Evolutionary conservation across 2,888 invertebrate genomes (phyloP), one percentile per base, ranked within the genome.

Genomic region (Achlya flavicornis): DNA sequence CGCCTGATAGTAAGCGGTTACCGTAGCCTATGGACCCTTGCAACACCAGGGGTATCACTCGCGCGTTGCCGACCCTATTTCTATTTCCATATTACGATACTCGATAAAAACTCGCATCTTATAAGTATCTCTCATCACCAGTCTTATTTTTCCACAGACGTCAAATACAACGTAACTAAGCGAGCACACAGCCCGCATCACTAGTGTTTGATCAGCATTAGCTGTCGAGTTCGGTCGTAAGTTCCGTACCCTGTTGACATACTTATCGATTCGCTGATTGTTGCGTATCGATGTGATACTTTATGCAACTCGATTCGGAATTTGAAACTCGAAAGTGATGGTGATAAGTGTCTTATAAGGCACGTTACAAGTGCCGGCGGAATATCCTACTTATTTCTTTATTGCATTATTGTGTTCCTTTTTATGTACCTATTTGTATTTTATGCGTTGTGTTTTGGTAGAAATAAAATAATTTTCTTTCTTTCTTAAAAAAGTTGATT

Each of bases 251-350:
- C 63, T 79, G 72, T 79, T 78, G 71, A 77, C 79, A 74, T 71
- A 76, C 75, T 81, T 81, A 75, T 79, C 76, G 78, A 78, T 78
- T 74, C 73, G 67, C 70, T 83, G 79, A 80, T 82, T 79, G 77
- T 71, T 77, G 73, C 72, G 73, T 68, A 60, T 60, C 60, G 26
- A 60, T 60, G 41, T 0, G 14, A 8, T 60, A 60, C 60, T 60
- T 12, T 41, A 11, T 41, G 60, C 26, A 8, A 60, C 60, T 41
- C 41, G 41, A 60, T 41, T 60, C 43, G 19, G 26, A 6, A 26
- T 38, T 60, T 26, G 41, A 60, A n/a, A 53, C 53, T 53, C 53
- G 53, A 53, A 19, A 3, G 53, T 53, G 53, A 53, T 53, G 3
- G 53, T 53, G 53, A 53, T 19, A 19, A 53, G 53, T 53, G 19